phyloP scores from a whole-genome alignment of 2,888 invertebrate species.

The Athalia circularis region DNA sequence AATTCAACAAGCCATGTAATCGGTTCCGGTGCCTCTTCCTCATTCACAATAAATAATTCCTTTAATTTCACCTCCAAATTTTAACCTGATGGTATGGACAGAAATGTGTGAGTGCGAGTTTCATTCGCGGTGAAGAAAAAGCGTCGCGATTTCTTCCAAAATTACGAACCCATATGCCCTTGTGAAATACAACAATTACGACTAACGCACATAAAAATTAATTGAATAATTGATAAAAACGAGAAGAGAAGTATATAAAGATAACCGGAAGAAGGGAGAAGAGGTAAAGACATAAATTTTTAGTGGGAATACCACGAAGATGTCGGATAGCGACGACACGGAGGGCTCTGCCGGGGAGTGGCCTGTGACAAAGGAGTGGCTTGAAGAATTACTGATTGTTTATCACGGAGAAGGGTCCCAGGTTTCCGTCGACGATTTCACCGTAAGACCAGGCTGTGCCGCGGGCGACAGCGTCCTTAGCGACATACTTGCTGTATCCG shows the following conservation, averaged over 20 bases:
- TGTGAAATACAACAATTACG: background rate
- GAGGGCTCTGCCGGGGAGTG: slow-evolving; percentile 74
- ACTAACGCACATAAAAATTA: background rate
- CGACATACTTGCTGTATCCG: slow-evolving; percentile 85
- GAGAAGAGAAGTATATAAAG: background rate
- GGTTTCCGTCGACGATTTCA: slow-evolving; percentile 75
- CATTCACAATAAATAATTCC: background rate
- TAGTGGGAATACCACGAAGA: slow-evolving; percentile 53
- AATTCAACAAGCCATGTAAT: slow-evolving; percentile 2
- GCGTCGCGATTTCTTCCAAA: background rate
- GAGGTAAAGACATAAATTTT: background rate
- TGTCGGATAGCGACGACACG: slow-evolving; percentile 77
- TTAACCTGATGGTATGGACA: background rate
- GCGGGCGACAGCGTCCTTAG: slow-evolving; percentile 85
- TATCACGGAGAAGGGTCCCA: slow-evolving; percentile 72
- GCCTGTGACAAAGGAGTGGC: slow-evolving; percentile 78
- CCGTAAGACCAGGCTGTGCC: slow-evolving; percentile 78
- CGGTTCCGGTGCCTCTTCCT: background rate
- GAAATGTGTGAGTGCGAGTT: slow-evolving; percentile 29
- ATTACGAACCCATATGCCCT: no score
- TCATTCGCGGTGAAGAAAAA: background rate
- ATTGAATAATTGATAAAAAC: background rate
- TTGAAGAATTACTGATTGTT: slow-evolving; percentile 75
- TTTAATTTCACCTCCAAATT: background rate
- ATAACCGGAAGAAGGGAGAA: background rate